These are phyloP conservation scores for Trichopria drosophilae DNA, from an alignment of 2,888 invertebrate species.

Conservation along the genomic window DNA sequence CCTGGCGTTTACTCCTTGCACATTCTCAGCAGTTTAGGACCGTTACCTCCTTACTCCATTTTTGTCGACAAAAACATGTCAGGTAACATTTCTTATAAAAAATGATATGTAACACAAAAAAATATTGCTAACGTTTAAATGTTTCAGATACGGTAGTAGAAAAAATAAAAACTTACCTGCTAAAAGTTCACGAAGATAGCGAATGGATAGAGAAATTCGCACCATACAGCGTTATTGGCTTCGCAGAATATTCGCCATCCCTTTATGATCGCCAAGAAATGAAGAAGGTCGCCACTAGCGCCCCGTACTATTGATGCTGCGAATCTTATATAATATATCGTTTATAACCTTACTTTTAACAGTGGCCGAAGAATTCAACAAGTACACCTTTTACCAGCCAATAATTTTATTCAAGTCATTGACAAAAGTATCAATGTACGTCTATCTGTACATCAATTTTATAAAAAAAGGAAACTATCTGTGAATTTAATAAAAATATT, in stretches of 20 bases:
- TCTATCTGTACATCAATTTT: no score
- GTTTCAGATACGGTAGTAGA: constrained; percentile 33
- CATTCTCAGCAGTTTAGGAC: constrained; percentile 66
- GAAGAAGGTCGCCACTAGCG: constrained; percentile 42
- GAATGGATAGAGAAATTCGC: constrained; percentile 45
- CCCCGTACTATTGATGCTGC: constrained; percentile 48
- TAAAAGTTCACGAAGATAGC: constrained; percentile 35
- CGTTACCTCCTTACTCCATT: constrained; percentile 69
- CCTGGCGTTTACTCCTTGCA: constrained; percentile 43
- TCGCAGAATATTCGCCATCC: constrained; percentile 42
- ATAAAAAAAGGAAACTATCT: no score
- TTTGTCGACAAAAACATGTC: constrained; percentile 64
- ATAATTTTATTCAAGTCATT: no score
- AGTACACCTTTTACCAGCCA: no score
- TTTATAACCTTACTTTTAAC: no score
- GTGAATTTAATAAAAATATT: no score
- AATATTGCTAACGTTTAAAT: constrained; percentile 12
- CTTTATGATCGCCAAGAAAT: constrained; percentile 37
- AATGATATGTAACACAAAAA: constrained; percentile 1
- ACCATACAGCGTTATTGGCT: constrained; percentile 43
- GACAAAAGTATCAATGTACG: no score
- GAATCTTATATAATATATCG: no score
- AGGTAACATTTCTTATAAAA: constrained; percentile 55
- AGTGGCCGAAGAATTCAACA: no score
- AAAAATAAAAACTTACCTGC: constrained; percentile 42